A percentile compares a stretch with the other conserved stretches of the same genome.
phyloP scores from a whole-genome alignment of 2,113 vertebrate species.

The Typhlomys cinereus region DNA sequence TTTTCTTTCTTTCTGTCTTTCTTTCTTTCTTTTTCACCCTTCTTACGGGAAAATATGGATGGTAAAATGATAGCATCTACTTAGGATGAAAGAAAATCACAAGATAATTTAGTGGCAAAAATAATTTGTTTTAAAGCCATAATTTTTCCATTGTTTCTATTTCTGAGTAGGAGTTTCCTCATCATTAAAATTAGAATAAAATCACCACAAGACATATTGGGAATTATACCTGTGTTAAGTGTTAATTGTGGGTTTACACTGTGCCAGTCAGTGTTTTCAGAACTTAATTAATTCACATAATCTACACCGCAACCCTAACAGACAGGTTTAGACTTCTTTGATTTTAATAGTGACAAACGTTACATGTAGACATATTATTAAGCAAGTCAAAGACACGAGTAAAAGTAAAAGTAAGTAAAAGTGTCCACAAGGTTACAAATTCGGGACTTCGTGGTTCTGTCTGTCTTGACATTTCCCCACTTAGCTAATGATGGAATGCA shows the following conservation, averaged over 20 bases:
- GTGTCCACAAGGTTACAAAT: background rate
- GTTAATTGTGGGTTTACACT: background rate
- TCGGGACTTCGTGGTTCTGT: background rate
- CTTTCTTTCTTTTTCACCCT: background rate
- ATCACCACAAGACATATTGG: background rate
- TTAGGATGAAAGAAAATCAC: background rate
- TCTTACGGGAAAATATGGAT: background rate
- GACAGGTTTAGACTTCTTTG: background rate
- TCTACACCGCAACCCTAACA: background rate
- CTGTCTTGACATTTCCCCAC: background rate
- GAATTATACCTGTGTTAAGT: background rate
- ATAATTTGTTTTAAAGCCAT: background rate
- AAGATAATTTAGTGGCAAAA: conserved; percentile 1
- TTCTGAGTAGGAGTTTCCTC: background rate
- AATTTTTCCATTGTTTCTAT: background rate
- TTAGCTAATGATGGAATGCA: background rate
- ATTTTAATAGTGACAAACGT: background rate
- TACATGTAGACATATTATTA: background rate
- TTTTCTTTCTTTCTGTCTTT: no score
- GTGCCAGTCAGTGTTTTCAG: background rate
- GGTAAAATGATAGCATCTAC: background rate
- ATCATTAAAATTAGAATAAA: background rate
- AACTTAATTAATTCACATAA: conserved; percentile 12
- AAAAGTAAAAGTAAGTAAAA: background rate
- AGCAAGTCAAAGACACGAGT: background rate